These are phyloP conservation scores for Hipposideros larvatus DNA, from an alignment of 2,797 vertebrate species.

Conservation along the genomic window DNA sequence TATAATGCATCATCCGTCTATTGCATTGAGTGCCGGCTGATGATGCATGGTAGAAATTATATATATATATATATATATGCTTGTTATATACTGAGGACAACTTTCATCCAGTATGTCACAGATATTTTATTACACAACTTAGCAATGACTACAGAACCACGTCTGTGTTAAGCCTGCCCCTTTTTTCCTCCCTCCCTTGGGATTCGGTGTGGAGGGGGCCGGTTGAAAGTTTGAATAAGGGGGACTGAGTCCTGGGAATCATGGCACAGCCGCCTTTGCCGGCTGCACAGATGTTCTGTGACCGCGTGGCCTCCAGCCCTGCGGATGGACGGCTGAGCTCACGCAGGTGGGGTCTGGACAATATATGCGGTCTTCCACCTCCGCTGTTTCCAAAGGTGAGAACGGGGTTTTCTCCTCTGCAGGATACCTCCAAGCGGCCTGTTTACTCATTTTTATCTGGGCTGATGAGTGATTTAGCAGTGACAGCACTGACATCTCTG, in stretches of 20 bases:
- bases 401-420: not conserved
- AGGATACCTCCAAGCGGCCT: not conserved
- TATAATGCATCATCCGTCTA: rapidly evolving
- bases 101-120: too few species aligned
- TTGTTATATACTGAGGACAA: not conserved
- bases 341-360: not conserved
- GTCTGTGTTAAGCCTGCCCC: not conserved
- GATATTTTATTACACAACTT: not conserved
- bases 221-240: not conserved
- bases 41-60: not conserved
- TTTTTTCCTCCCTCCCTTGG: not conserved
- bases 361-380: rapidly evolving
- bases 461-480: constrained; percentile 50
- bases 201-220: not conserved
- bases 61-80: too few species aligned
- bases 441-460: not conserved
- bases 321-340: rapidly evolving
- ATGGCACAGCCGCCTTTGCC: too few species aligned
- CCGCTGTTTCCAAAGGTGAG: not conserved
- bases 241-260: too few species aligned
- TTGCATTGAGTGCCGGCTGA: too few species aligned
- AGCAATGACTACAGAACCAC: too few species aligned
- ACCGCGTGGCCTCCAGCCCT: too few species aligned
- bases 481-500: not conserved
- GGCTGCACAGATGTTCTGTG: too few species aligned